phyloP scores from a whole-genome alignment of 1,140 invertebrate species.

The Drosophila parvula region DNA sequence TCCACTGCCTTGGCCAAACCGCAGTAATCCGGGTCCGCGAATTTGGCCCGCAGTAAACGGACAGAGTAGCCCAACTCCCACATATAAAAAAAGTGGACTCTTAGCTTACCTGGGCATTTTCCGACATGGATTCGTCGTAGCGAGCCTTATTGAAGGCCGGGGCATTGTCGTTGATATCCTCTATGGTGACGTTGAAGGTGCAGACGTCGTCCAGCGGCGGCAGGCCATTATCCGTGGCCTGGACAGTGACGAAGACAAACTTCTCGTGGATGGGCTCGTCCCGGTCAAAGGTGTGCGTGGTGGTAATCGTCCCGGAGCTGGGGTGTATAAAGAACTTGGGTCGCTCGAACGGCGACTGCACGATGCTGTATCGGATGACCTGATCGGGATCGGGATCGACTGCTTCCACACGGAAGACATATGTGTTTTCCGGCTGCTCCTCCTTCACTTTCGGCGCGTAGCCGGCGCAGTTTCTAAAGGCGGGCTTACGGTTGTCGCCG shows the following conservation, averaged over 20 bases:
- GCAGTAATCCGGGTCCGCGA: conserved; percentile 82
- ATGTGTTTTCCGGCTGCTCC: conserved; percentile 86
- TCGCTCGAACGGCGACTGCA: conserved; percentile 89
- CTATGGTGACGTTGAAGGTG: conserved; percentile 93
- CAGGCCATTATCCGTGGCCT: conserved; percentile 93
- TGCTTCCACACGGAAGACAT: conserved; percentile 87
- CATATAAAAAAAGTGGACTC: too few species aligned
- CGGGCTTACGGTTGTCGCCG: conserved; percentile 88
- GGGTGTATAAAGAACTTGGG: conserved; percentile 92
- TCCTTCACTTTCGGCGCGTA: conserved; percentile 88
- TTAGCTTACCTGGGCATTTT: conserved; percentile 76
- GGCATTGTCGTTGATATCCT: conserved; percentile 94
- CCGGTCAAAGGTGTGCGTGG: conserved; percentile 91
- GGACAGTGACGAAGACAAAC: conserved; percentile 88
- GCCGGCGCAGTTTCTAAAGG: conserved; percentile 87
- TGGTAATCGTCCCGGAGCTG: conserved; percentile 89
- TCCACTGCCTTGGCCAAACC: conserved; percentile 48
- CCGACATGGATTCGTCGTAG: conserved; percentile 84
- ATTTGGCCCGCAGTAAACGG: conserved; percentile 42
- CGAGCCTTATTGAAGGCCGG: conserved; percentile 94
- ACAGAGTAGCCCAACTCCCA: background rate
- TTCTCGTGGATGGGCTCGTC: conserved; percentile 94
- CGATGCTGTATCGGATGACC: conserved; percentile 91
- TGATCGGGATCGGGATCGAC: conserved; percentile 91
- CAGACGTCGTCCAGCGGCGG: conserved; percentile 94